Evolutionary conservation across 2,888 invertebrate genomes (phyloP), one percentile per base, ranked within the genome.

Genomic region (Ectemnius lituratus): DNA sequence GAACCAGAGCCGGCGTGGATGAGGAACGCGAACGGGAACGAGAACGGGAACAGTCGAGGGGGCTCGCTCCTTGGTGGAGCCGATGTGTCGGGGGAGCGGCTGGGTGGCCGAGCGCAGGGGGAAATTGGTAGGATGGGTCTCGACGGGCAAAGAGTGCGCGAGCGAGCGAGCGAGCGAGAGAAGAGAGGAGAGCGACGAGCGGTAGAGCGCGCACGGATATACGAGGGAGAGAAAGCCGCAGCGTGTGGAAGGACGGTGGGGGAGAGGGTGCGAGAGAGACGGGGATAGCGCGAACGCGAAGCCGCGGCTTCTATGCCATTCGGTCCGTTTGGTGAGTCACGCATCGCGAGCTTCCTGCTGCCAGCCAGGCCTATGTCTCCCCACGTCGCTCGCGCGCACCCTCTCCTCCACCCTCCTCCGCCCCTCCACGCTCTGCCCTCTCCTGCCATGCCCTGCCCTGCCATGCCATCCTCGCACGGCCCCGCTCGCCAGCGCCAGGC

Each of bases 261-360:
- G 57, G 56, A 66, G 49, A 58, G 62, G 37, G 37, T 37, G 37
- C 1, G 11, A 64, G 28, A 56, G 59, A 47, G 67, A 70, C 16
- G 52, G 37, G 37, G 52, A 84, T 78, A 82, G 85, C 84, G 87
- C 86, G 87, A 86, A 86, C 89, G 88, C 87, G 89, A 88, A 88
- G 87, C 88, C 88, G 88, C 88, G 87, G 86, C 86, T 87, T 84
- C 82, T 75, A 80, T 77, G 81, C 83, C 85, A 85, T 86, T 86
- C 86, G 86, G 84, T 87, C 85, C 84, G 83, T 85, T 87, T 84
- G 87, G 87, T 89, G 90, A 90, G 90, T 90, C 90, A 90, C 90
- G 90, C 89, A 89, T 88, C 89, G 89, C 90, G 90, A 87, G 89
- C 90, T 90, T 90, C 90, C 90, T 90, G 89, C 90, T 88, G 87